Conservation (phyloP, 2,888 invertebrate genomes). For the Lochmaea capreae region DNA sequence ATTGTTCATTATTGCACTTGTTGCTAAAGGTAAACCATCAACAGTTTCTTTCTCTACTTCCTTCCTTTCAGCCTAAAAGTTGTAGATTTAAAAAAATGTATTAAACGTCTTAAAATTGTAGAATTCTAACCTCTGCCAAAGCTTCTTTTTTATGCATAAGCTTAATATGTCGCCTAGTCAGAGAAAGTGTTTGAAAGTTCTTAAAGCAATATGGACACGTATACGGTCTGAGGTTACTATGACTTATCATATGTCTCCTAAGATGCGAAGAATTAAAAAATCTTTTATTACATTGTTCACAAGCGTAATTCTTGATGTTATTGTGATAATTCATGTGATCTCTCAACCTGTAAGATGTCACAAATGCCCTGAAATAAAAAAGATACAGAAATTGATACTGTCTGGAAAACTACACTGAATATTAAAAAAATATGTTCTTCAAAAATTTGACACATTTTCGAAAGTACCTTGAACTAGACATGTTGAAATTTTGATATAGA, state of each 20-base stretch:
- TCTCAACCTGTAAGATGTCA: slow-evolving; percentile 54
- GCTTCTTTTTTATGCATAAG: slow-evolving; percentile 68
- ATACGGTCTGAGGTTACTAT: slow-evolving; percentile 66
- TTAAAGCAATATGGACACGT: slow-evolving; percentile 73
- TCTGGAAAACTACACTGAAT: too few relatives aligned
- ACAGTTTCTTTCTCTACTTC: not conserved
- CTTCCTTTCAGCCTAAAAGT: not conserved
- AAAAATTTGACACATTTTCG: too few relatives aligned
- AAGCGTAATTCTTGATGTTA: slow-evolving; percentile 59
- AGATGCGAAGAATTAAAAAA: slow-evolving; percentile 61
- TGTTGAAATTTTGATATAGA: too few relatives aligned
- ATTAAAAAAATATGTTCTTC: too few relatives aligned
- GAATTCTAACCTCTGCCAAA: slow-evolving; percentile 16
- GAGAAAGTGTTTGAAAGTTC: slow-evolving; percentile 70
- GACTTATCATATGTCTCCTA: slow-evolving; percentile 62
- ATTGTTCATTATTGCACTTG: slow-evolving; percentile 18
- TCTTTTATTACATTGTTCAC: slow-evolving; percentile 61
- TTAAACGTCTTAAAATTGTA: not conserved
- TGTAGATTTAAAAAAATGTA: not conserved
- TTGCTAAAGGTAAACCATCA: not conserved
- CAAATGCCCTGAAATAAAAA: slow-evolving; percentile 54
- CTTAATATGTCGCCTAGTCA: slow-evolving; percentile 75
- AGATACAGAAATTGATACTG: too few relatives aligned
- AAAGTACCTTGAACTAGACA: too few relatives aligned
- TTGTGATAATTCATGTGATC: slow-evolving; percentile 61